phyloP scores from a whole-genome alignment of 2,888 invertebrate species.

The Coenonympha arcania region DNA sequence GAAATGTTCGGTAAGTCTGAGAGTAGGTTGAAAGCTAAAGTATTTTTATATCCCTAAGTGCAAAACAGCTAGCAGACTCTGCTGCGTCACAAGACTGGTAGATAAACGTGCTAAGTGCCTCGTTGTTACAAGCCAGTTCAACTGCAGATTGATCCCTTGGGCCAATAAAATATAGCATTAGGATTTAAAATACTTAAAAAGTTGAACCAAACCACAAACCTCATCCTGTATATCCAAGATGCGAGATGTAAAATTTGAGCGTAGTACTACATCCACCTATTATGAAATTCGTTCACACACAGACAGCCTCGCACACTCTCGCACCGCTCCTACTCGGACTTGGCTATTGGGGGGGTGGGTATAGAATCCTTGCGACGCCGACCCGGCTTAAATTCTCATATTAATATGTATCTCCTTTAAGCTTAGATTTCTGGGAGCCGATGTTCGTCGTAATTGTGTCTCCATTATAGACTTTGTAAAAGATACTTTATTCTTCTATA shows the following conservation, averaged over 20 bases:
- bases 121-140: too few species aligned
- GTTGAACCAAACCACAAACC: conserved; percentile 19
- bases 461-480: conserved; percentile 14
- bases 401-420: conserved; percentile 69
- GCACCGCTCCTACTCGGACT: conserved; percentile 52
- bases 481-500: background rate
- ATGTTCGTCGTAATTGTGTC: conserved; percentile 52
- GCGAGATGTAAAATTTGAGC: conserved; percentile 73
- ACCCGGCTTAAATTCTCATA: conserved; percentile 68
- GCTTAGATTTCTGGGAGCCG: conserved; percentile 54
- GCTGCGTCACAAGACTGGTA: too few species aligned
- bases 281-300: conserved; percentile 68
- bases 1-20: too few species aligned
- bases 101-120: too few species aligned
- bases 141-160: too few species aligned
- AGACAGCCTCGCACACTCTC: conserved; percentile 41
- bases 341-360: conserved; percentile 54
- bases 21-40: too few species aligned
- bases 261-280: conserved; percentile 66
- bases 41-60: too few species aligned
- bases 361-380: conserved; percentile 57
- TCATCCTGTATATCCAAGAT: conserved; percentile 56
- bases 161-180: too few species aligned
- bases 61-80: too few species aligned
- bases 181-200: too few species aligned